A percentile compares a stretch with the other conserved stretches of the same genome.
These are phyloP conservation scores for Haliaeetus leucogaster DNA, from an alignment of 2,113 vertebrate species.

Conservation along the genomic window DNA sequence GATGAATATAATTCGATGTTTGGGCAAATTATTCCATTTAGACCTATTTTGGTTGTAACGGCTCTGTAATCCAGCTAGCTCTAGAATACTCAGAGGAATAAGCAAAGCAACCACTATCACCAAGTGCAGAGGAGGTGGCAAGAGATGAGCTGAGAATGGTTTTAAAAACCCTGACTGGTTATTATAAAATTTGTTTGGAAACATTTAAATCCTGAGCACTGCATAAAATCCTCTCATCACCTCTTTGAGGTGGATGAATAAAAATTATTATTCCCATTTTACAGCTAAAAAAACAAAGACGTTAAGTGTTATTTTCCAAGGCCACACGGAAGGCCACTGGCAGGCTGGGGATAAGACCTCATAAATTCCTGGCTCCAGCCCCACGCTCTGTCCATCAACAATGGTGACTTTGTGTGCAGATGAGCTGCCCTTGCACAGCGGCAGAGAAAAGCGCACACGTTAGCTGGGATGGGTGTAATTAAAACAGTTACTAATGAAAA, in stretches of 20 bases:
- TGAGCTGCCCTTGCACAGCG: background rate
- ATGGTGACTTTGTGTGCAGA: slow-evolving; percentile 47
- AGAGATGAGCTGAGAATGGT: slow-evolving; percentile 22
- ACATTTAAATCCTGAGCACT: slow-evolving; percentile 38
- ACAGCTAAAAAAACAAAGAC: slow-evolving; percentile 3
- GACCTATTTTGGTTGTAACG: background rate
- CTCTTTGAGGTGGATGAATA: slow-evolving; percentile 56
- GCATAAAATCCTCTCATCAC: slow-evolving; percentile 51
- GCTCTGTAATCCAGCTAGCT: slow-evolving; percentile 17
- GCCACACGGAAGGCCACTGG: background rate
- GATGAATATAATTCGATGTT: background rate
- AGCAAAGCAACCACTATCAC: slow-evolving; percentile 1
- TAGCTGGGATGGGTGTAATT: background rate
- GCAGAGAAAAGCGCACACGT: background rate
- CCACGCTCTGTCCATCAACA: background rate
- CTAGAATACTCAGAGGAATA: background rate
- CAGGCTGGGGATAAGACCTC: background rate
- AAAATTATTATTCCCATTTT: slow-evolving; percentile 53
- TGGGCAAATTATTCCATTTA: background rate
- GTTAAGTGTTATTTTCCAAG: slow-evolving; percentile 28
- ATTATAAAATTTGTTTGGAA: slow-evolving; percentile 50
- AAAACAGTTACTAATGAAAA: background rate
- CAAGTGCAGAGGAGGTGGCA: slow-evolving; percentile 31
- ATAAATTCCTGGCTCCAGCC: slow-evolving; percentile 56
- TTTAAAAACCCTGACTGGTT: slow-evolving; percentile 7